Evolutionary conservation across 2,113 vertebrate genomes (phyloP).

Genomic region (Tachuris rubrigastra): DNA sequence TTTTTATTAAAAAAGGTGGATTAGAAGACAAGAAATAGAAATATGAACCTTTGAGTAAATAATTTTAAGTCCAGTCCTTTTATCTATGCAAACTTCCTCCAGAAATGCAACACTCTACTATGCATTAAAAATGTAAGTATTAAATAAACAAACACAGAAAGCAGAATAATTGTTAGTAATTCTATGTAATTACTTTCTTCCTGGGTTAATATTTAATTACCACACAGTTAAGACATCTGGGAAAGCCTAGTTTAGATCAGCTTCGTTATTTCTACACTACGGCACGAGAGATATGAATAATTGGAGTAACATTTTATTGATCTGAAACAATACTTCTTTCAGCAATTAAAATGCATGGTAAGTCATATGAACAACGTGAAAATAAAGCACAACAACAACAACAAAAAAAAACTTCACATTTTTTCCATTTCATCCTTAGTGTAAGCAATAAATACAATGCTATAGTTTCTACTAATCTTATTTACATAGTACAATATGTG

Average conservation of each 20-base stretch:
- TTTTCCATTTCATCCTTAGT: slow-evolving; percentile 7
- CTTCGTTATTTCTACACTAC: not conserved
- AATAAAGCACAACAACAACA: slow-evolving; percentile 39
- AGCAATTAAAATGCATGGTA: slow-evolving; percentile 41
- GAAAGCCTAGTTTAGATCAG: not conserved
- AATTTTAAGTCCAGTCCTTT: not conserved
- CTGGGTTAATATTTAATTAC: not conserved
- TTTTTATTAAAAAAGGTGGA: not conserved
- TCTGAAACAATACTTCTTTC: slow-evolving; percentile 25
- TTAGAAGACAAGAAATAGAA: not conserved
- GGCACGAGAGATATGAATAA: not conserved
- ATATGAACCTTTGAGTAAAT: not conserved
- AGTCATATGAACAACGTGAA: slow-evolving; percentile 46
- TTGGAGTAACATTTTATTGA: slow-evolving; percentile 55
- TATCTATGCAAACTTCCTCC: not conserved
- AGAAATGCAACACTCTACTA: not conserved
- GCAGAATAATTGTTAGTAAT: not conserved
- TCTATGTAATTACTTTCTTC: not conserved
- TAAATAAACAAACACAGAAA: not conserved
- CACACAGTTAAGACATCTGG: not conserved
- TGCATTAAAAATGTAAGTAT: not conserved
- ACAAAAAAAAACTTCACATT: slow-evolving; percentile 67
- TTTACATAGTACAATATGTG: slow-evolving; percentile 49
- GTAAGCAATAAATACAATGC: slow-evolving; percentile 68
- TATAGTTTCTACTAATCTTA: slow-evolving; percentile 27